Evolutionary conservation across 2,888 invertebrate genomes (phyloP).

Genomic region (Dolomedes plantarius): DNA sequence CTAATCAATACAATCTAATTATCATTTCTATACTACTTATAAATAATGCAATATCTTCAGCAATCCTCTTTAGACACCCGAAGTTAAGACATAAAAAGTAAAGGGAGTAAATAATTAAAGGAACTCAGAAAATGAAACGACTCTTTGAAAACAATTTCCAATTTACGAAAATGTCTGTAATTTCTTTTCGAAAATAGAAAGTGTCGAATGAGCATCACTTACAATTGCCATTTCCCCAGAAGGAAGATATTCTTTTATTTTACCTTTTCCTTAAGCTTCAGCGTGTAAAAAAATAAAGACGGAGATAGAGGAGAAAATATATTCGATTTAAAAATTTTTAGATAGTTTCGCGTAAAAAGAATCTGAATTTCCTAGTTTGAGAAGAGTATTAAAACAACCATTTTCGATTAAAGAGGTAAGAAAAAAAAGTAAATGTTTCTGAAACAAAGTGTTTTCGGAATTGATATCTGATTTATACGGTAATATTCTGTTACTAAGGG

Average conservation of each 20-base stretch:
- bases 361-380: not conserved
- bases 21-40: not conserved
- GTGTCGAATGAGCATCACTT: not conserved
- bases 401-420: no score
- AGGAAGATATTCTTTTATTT: not conserved
- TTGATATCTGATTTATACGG: no score
- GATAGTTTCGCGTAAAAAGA: not conserved
- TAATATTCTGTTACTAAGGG: no score
- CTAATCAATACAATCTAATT: not conserved
- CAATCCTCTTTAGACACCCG: not conserved
- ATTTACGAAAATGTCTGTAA: constrained; percentile 3
- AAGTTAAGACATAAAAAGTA: not conserved
- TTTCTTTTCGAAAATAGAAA: constrained; percentile 4
- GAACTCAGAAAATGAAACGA: not conserved
- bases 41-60: not conserved
- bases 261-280: not conserved
- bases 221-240: not conserved
- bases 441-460: no score
- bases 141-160: constrained; percentile 12
- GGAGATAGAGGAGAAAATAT: not conserved
- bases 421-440: no score
- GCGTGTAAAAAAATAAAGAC: not conserved
- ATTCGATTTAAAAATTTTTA: not conserved
- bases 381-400: not conserved
- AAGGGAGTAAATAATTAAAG: constrained; percentile 13